Percentiles rank a stretch among this genome's conserved stretches.
phyloP scores from a whole-genome alignment of 2,797 vertebrate genomes.

The Lagodon rhomboides region DNA sequence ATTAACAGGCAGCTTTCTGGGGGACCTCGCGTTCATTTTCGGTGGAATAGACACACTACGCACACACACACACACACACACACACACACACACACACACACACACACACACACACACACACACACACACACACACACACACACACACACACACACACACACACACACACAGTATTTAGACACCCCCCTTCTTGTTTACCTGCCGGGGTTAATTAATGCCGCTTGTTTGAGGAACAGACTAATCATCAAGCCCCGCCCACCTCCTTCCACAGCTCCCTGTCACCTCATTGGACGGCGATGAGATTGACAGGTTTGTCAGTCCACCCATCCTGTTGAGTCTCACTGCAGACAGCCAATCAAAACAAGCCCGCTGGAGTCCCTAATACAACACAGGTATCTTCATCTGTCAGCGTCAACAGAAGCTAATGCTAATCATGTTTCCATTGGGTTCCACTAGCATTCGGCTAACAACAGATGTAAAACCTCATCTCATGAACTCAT shows the following conservation, averaged over 20 bases:
- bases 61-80: not conserved
- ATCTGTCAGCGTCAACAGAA: not conserved
- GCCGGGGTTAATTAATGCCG: constrained; percentile 74
- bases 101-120: constrained; percentile 20
- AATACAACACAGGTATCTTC: too few relatives aligned
- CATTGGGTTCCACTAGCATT: constrained; percentile 27
- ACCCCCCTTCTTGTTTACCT: constrained; percentile 67
- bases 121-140: constrained; percentile 6
- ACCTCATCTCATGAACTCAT: not conserved
- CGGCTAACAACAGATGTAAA: not conserved
- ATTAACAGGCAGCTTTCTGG: constrained; percentile 82
- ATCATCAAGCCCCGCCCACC: constrained; percentile 65
- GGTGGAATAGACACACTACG: constrained; percentile 29
- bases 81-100: constrained; percentile 27
- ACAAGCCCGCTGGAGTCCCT: too few relatives aligned
- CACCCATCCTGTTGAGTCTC: constrained; percentile 13
- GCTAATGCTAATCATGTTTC: not conserved
- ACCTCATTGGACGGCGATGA: constrained; percentile 43
- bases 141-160: constrained; percentile 28
- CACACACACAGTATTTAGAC: constrained; percentile 6
- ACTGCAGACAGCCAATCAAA: not conserved
- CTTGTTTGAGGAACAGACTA: constrained; percentile 64
- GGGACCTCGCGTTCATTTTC: constrained; percentile 60
- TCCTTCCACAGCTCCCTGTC: constrained; percentile 15
- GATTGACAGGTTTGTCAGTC: constrained; percentile 40